Percentiles rank a stretch among this genome's conserved stretches.
Evolutionary conservation across 2,113 vertebrate species (phyloP).

Genomic region (Nyctereutes procyonoides): DNA sequence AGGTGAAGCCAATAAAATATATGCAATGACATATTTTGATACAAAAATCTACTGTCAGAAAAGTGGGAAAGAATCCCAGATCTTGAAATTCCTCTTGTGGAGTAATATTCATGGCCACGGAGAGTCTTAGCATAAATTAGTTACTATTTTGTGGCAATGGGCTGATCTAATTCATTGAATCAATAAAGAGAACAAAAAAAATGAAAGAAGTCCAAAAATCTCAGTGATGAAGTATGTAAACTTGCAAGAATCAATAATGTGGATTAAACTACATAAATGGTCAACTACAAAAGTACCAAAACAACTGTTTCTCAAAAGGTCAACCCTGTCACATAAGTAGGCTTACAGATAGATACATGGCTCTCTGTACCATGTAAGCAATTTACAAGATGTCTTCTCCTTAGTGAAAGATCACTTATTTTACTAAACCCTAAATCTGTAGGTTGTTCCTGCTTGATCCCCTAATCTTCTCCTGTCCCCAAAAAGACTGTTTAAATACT

Average conservation of each 20-base stretch:
- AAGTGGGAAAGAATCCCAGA: not conserved
- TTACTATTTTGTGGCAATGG: not conserved
- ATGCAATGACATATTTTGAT: not conserved
- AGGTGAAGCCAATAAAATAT: not conserved
- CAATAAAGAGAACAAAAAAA: not conserved
- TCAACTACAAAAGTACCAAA: not conserved
- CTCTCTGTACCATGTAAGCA: not conserved
- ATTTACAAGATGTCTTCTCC: not conserved
- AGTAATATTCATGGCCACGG: not conserved
- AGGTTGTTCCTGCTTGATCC: not conserved
- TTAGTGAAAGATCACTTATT: not conserved
- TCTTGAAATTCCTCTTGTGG: not conserved
- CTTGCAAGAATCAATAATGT: not conserved
- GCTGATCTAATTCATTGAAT: not conserved
- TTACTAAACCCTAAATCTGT: conserved; percentile 29
- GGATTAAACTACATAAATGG: not conserved
- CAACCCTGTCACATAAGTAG: not conserved
- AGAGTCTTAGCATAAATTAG: not conserved
- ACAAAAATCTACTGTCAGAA: conserved; percentile 1
- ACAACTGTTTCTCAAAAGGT: not conserved
- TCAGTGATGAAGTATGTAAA: not conserved
- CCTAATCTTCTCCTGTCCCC: not conserved
- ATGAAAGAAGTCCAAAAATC: not conserved
- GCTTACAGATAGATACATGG: not conserved
- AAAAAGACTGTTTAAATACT: not conserved